Evolutionary conservation across 1,140 invertebrate genomes (phyloP).

Genomic region (Schlechtendalia chinensis): DNA sequence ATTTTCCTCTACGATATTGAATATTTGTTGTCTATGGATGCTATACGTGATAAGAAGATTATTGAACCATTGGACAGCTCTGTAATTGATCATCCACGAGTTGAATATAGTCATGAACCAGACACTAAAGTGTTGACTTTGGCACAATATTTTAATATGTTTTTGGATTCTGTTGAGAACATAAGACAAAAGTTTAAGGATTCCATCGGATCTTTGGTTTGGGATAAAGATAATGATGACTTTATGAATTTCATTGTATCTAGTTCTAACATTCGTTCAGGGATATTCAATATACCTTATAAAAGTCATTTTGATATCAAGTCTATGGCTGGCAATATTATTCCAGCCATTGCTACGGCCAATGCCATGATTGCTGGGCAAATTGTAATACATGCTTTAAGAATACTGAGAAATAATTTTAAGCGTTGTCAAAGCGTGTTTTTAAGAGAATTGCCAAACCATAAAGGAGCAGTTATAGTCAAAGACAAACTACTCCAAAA

Average conservation of each 20-base stretch:
- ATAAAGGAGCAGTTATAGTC: constrained; percentile 67
- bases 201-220: constrained; percentile 66
- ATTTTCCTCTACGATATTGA: constrained; percentile 94
- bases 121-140: background rate
- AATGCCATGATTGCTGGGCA: constrained; percentile 96
- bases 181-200: background rate
- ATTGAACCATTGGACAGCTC: background rate
- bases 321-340: constrained; percentile 98
- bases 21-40: constrained; percentile 91
- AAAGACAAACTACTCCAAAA: constrained; percentile 67
- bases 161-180: background rate
- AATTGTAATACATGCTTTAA: constrained; percentile 84
- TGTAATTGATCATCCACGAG: background rate
- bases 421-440: constrained; percentile 75
- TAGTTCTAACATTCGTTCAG: constrained; percentile 87
- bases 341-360: constrained; percentile 97
- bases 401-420: constrained; percentile 71
- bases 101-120: background rate
- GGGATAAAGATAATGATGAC: constrained; percentile 95
- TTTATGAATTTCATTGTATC: constrained; percentile 96
- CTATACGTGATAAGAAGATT: constrained; percentile 76
- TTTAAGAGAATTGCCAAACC: constrained; percentile 68
- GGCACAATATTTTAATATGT: background rate
- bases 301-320: constrained; percentile 94
- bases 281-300: constrained; percentile 85